These are phyloP conservation scores for Paguma larvata DNA, from an alignment of 2,797 vertebrate species.

Conservation along the genomic window DNA sequence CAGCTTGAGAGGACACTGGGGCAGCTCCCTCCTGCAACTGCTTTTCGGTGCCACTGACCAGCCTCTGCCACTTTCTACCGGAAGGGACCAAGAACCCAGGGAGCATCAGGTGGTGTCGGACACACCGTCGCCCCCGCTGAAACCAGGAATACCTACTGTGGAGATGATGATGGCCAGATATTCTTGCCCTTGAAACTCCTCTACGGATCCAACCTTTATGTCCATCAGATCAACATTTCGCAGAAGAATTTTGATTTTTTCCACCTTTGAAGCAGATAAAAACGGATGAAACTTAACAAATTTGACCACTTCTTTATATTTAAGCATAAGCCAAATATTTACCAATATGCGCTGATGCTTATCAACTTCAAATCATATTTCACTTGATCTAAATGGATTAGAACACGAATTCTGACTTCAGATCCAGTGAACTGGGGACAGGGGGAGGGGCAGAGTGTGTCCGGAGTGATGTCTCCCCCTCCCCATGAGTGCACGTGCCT, in stretches of 20 bases:
- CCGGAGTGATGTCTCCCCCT: no score
- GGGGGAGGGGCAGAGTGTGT: background rate
- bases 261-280: slow-evolving; percentile 89
- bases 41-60: accelerated
- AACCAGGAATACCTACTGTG: slow-evolving; percentile 89
- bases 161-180: slow-evolving; percentile 94
- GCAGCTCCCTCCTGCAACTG: accelerated
- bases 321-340: background rate
- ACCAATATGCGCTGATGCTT: accelerated
- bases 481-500: background rate
- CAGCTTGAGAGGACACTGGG: accelerated
- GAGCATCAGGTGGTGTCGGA: accelerated
- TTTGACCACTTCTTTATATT: background rate
- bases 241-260: slow-evolving; percentile 95
- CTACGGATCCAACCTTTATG: slow-evolving; percentile 97
- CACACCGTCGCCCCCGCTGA: background rate
- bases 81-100: background rate
- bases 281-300: background rate
- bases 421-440: accelerated
- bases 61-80: accelerated
- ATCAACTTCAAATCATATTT: accelerated
- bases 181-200: slow-evolving; percentile 98
- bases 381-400: accelerated
- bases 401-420: accelerated
- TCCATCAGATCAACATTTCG: slow-evolving; percentile 92